These are phyloP conservation scores for Tridacna crocea DNA, from an alignment of 2,888 invertebrate genomes.

Conservation along the genomic window DNA sequence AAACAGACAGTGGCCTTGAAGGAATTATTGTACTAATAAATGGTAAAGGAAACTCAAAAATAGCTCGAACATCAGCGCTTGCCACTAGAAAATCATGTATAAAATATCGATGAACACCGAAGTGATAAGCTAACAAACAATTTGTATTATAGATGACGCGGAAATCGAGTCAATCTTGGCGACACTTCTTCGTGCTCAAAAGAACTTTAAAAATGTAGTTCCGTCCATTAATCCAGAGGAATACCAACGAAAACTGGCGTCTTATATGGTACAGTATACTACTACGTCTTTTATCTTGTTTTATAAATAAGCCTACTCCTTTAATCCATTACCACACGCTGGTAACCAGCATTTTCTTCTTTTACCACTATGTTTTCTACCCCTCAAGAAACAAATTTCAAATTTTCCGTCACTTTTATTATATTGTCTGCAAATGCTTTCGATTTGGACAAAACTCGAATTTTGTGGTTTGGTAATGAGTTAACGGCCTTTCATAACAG, in stretches of 20 bases:
- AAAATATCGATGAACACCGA: background rate
- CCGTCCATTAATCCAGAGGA: background rate
- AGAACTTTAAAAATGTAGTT: constrained; percentile 1
- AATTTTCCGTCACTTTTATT: too few relatives aligned
- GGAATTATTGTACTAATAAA: background rate
- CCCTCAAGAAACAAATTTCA: too few relatives aligned
- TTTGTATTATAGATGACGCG: background rate
- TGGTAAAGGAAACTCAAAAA: background rate
- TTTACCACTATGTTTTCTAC: background rate
- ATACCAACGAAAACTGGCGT: constrained; percentile 6
- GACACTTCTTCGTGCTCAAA: constrained; percentile 18
- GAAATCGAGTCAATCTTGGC: constrained; percentile 19
- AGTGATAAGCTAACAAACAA: background rate
- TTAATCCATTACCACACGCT: background rate
- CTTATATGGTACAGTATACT: constrained; percentile 8
- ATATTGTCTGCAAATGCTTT: too few relatives aligned
- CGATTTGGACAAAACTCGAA: too few relatives aligned
- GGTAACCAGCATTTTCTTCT: background rate
- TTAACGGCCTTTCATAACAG: too few relatives aligned
- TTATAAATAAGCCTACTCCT: background rate
- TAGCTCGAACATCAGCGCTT: background rate
- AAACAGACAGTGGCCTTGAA: background rate
- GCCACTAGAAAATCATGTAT: background rate
- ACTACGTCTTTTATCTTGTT: background rate
- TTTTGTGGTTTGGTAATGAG: too few relatives aligned